These are phyloP conservation scores for Trachelus tabidus DNA, from an alignment of 2,888 invertebrate species.

Conservation along the genomic window DNA sequence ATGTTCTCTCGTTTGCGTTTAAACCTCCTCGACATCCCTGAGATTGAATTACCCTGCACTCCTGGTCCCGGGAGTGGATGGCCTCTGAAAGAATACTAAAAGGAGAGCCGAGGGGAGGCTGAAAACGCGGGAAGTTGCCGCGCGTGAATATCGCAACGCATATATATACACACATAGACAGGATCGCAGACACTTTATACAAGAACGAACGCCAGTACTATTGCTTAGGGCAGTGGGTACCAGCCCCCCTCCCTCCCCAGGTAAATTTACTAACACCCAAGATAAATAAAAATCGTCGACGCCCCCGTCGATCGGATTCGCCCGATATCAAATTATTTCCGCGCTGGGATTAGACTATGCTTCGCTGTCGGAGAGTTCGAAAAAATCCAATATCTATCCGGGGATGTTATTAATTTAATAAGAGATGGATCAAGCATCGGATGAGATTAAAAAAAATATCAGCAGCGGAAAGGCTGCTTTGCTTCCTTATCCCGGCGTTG, in stretches of 20 bases:
- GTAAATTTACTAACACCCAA: constrained; percentile 1
- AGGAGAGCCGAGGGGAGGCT: background rate
- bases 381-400: background rate
- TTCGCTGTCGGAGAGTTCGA: background rate
- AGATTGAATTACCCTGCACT: background rate
- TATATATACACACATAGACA: background rate
- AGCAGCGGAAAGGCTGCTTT: no score
- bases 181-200: background rate
- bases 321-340: background rate
- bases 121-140: background rate
- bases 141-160: no score
- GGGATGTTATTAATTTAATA: background rate
- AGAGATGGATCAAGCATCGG: background rate
- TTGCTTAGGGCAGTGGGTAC: background rate
- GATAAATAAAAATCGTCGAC: background rate
- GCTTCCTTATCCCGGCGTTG: no score
- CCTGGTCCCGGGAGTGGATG: background rate
- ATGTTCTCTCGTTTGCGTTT: background rate
- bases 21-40: background rate
- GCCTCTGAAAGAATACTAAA: background rate
- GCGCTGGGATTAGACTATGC: background rate
- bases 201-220: background rate
- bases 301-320: background rate
- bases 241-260: background rate
- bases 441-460: no score